Evolutionary conservation across 2,113 vertebrate species (phyloP), one percentile per base, ranked within the genome.

Genomic region (Podilymbus podiceps): DNA sequence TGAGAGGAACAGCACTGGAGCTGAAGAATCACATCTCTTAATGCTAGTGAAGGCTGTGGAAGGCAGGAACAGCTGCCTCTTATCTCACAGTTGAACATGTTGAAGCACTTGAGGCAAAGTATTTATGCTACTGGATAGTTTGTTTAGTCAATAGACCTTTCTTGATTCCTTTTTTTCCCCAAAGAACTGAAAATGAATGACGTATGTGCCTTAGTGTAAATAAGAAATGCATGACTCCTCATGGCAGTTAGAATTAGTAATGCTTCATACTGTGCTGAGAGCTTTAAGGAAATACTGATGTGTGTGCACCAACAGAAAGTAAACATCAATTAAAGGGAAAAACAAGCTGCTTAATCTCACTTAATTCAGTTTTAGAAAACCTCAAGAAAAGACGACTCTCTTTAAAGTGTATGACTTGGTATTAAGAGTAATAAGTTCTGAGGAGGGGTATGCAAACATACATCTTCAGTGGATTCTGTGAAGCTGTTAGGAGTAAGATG

Each of bases 101-200:
- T 71, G 76, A 96, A 91, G 62, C 31, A 84, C 47, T 94, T 92
- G 49, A 94, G 81, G 66, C 40, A 23, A 91, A 74, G 89, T 97
- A 82, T 93, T 95, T 94, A 89, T 91, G 90, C 91, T 96, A 92
- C 89, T 60, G 84, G 93, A 88, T 38, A 91, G 50, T 96, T 96
- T 95, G 96, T 97, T 97, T 97, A 95, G 73, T 83, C 89, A 91
- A 35, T 74, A 56, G 67, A 62, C 25, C 47, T 59, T 82, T 73
- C 86, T 27, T 71, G 5, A 38, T 96, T 88, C 27, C 18, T 62
- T 33, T 58, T 60, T 90, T 67, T 42, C 42, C 44, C n/a, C 44
- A 60, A 89, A 80, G 56, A 96, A 17, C 66, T 69, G 59, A 44
- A 71, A 76, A 49, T 85, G 86, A 96, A 75, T 62, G 67, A 66